Evolutionary conservation across 2,113 vertebrate genomes (phyloP), one percentile per base, ranked within the genome.

Genomic region (Limnothrissa miodon): DNA sequence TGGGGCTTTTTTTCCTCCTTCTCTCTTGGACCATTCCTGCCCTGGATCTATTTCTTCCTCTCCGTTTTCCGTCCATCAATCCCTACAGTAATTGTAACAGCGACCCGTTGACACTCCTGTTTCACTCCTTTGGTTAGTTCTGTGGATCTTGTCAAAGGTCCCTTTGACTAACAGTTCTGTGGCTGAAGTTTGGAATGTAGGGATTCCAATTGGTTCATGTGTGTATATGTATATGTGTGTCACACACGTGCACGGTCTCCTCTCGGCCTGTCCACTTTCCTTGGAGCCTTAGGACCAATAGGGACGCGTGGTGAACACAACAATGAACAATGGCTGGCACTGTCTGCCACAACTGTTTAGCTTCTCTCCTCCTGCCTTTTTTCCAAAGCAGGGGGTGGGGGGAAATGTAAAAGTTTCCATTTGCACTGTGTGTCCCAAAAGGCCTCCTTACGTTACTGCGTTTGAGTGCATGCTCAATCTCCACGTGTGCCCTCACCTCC

Each of bases 291-390:
- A 33, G 66, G 66, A 74, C 29, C 66, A 36, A 15, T 33, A 21
- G 66, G 66, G 66, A 36, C 15, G 25, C 66, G 15, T 74, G 66
- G 66, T 36, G 66, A 29, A 15, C 66, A 74, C 66, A 66, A 66
- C 59, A 74, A 74, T 74, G 66, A 33, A 74, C 66, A 74, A 74
- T 74, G 66, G 66, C 66, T 74, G 66, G 66, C 66, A 74, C 66
- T 74, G 33, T 74, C 25, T 74, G 66, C 33, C 66, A 74, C 33
- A 74, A 74, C 66, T 74, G 66, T 74, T 74, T 74, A 74, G 66
- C 33, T 74, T 74, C 66, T 74, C 66, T 74, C 66, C 66, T 74
- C 66, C 66, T 17, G 29, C 59, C 25, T 66, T 36, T 36, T 36
- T 70, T 70, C 36, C 11, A 62, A 10, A 62, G 59, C 46, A 48